Evolutionary conservation across 2,888 invertebrate genomes (phyloP).

Genomic region (Glyphotaelius pellucidus): DNA sequence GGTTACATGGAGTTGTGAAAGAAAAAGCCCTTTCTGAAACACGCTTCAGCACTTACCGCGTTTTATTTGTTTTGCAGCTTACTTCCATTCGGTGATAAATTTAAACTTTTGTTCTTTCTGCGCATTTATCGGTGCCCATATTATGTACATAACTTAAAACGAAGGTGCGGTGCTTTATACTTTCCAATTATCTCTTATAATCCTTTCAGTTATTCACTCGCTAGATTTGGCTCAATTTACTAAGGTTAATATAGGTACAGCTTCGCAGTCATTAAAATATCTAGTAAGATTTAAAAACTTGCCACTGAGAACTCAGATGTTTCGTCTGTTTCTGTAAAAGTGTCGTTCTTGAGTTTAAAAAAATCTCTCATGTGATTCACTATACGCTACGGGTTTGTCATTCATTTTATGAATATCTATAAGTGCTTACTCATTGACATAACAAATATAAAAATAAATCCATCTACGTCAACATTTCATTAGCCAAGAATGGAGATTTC

Average conservation of each 20-base stretch:
- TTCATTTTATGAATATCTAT: neutral
- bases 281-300: no score
- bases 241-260: neutral
- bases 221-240: neutral
- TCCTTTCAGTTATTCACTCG: neutral
- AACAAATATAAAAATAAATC: no score
- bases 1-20: conserved; percentile 26
- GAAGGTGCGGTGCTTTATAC: neutral
- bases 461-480: neutral
- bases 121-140: neutral
- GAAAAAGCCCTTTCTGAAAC: conserved; percentile 30
- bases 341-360: neutral
- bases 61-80: conserved; percentile 33
- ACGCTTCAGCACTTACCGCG: conserved; percentile 35
- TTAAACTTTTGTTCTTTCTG: neutral
- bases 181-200: neutral
- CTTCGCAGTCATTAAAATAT: neutral
- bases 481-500: neutral
- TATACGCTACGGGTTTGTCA: neutral
- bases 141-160: neutral
- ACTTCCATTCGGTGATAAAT: conserved; percentile 20
- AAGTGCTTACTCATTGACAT: no score
- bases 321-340: no score
- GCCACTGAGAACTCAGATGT: no score
- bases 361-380: no score